phyloP scores from a whole-genome alignment of 2,888 invertebrate genomes.

The Geophilus truncorum region DNA sequence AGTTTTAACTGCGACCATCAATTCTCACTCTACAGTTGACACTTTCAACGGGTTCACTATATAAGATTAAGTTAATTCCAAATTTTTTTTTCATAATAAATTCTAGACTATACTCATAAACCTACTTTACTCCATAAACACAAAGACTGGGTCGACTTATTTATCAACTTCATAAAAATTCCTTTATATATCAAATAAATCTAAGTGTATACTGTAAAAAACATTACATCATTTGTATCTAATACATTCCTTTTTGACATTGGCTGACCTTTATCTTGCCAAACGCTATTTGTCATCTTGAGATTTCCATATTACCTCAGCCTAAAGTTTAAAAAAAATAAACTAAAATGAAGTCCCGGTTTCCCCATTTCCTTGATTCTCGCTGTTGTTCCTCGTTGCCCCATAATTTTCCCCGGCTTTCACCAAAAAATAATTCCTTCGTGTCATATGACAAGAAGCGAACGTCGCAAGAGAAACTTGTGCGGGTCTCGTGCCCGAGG shows the following conservation, averaged over 20 bases:
- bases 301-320: not conserved
- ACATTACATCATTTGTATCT: not conserved
- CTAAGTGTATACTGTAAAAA: too few species aligned
- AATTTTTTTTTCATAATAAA: too few species aligned
- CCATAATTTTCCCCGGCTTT: not conserved
- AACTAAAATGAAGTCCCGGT: not conserved
- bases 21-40: too few species aligned
- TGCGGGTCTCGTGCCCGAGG: not conserved
- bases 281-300: not conserved
- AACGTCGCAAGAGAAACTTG: not conserved
- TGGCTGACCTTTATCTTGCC: not conserved
- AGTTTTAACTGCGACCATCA: not conserved
- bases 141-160: too few species aligned
- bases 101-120: too few species aligned
- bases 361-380: not conserved
- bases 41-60: too few species aligned
- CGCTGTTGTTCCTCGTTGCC: not conserved
- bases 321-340: too few species aligned
- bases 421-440: not conserved
- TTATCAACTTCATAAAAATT: too few species aligned
- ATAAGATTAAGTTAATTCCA: too few species aligned
- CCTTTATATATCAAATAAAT: too few species aligned
- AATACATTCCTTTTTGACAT: not conserved
- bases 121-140: too few species aligned
- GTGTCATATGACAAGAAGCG: not conserved